These are phyloP conservation scores for Chondrosia reniformis DNA, from an alignment of 37 sponge, comb jelly and placozoan species.

Conservation along the genomic window DNA sequence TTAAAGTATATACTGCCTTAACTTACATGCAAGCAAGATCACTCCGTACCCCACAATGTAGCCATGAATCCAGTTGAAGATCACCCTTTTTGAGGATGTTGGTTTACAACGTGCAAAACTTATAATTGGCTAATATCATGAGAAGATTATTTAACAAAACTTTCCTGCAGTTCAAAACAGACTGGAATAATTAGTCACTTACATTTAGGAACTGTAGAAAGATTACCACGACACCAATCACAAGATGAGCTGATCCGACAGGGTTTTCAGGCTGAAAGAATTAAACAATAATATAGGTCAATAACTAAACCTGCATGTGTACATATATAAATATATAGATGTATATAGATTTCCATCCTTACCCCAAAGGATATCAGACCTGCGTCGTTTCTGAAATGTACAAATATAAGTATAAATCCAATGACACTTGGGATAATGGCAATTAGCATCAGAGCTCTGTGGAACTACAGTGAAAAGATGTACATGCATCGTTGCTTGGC, in stretches of 20 bases:
- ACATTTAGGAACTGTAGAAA: constrained; percentile 60
- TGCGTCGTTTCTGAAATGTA: constrained; percentile 17
- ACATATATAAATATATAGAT: neutral
- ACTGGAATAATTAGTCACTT: constrained; percentile 19
- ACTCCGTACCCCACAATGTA: constrained; percentile 20
- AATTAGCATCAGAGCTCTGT: constrained; percentile 47
- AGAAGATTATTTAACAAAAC: too few species aligned
- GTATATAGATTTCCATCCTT: neutral
- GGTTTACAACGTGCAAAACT: neutral
- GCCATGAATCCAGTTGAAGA: constrained; percentile 37
- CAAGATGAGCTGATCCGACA: constrained; percentile 32
- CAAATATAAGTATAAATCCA: constrained; percentile 60
- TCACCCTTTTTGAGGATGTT: constrained; percentile 10
- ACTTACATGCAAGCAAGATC: constrained; percentile 34
- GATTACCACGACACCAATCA: constrained; percentile 50
- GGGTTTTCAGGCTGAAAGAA: neutral
- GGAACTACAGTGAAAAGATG: constrained; percentile 19
- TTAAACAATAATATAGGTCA: neutral
- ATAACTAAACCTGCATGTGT: neutral
- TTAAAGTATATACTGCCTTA: neutral
- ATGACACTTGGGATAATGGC: constrained; percentile 32
- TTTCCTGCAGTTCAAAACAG: too few species aligned
- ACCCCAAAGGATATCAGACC: neutral
- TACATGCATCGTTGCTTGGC: neutral
- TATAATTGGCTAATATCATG: neutral